phyloP scores from a whole-genome alignment of 2,888 invertebrate genomes.

The Rotaria sp. region DNA sequence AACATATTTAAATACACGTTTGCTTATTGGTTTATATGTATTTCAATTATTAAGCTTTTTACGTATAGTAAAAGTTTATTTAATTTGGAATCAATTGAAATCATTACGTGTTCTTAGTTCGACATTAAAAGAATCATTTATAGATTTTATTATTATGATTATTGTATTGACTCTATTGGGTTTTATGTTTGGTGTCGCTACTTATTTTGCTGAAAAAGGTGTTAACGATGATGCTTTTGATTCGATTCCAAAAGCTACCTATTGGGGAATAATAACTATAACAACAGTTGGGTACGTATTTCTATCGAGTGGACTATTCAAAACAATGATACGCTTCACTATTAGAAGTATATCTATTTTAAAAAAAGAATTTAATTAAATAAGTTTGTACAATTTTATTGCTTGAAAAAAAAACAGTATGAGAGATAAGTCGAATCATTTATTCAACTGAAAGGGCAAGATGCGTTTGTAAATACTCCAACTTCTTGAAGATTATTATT shows the following conservation, averaged over 20 bases:
- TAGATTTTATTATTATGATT: slow-evolving; percentile 51
- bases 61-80: slow-evolving; percentile 42
- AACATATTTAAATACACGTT: background rate
- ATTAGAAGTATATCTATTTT: too few relatives aligned
- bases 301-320: too few relatives aligned
- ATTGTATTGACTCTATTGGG: slow-evolving; percentile 51
- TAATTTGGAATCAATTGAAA: slow-evolving; percentile 47
- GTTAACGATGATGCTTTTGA: slow-evolving; percentile 45
- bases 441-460: too few relatives aligned
- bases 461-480: too few relatives aligned
- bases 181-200: slow-evolving; percentile 50
- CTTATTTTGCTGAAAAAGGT: slow-evolving; percentile 51
- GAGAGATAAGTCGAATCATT: too few relatives aligned
- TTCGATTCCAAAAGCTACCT: slow-evolving; percentile 53
- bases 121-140: slow-evolving; percentile 49
- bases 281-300: too few relatives aligned
- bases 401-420: too few relatives aligned
- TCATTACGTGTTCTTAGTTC: slow-evolving; percentile 51
- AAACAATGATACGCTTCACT: too few relatives aligned
- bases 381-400: too few relatives aligned
- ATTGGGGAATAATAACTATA: too few relatives aligned
- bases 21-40: slow-evolving; percentile 44
- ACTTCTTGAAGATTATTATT: too few relatives aligned
- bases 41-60: slow-evolving; percentile 46
- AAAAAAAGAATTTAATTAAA: too few relatives aligned